phyloP scores from a whole-genome alignment of 1,140 invertebrate species.

The Aphelenchoides besseyi region DNA sequence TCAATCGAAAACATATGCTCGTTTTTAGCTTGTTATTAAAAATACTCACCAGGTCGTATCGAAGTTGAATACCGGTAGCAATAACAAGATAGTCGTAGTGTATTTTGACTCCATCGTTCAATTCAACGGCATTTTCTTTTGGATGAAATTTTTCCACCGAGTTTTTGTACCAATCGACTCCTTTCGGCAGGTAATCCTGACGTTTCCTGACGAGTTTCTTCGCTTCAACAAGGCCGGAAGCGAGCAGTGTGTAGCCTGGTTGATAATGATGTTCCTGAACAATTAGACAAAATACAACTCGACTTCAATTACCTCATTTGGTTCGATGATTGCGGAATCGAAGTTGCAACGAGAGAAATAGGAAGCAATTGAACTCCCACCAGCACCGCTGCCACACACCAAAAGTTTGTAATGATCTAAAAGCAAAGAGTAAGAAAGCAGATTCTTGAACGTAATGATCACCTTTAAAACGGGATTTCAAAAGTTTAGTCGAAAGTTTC shows the following conservation, averaged over 20 bases:
- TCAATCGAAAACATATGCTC: conserved; percentile 71
- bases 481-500: background rate
- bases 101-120: conserved; percentile 70
- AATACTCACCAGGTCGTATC: conserved; percentile 73
- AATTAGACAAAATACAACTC: conserved; percentile 13
- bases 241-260: conserved; percentile 86
- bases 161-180: conserved; percentile 3
- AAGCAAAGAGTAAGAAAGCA: background rate
- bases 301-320: conserved; percentile 68
- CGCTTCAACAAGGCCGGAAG: conserved; percentile 78
- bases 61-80: conserved; percentile 69
- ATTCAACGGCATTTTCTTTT: conserved; percentile 19
- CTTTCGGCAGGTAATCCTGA: conserved; percentile 20
- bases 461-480: background rate
- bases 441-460: background rate
- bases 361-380: conserved; percentile 81
- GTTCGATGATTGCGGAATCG: conserved; percentile 79
- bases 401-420: conserved; percentile 66
- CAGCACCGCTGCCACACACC: conserved; percentile 86
- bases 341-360: conserved; percentile 73
- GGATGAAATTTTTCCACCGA: conserved; percentile 24
- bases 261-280: conserved; percentile 87
- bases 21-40: background rate
- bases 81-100: conserved; percentile 75
- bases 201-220: conserved; percentile 68